These are phyloP conservation scores for Parazoanthus swiftii DNA, from an alignment of 92 coral and sea anemone species.

Conservation along the genomic window DNA sequence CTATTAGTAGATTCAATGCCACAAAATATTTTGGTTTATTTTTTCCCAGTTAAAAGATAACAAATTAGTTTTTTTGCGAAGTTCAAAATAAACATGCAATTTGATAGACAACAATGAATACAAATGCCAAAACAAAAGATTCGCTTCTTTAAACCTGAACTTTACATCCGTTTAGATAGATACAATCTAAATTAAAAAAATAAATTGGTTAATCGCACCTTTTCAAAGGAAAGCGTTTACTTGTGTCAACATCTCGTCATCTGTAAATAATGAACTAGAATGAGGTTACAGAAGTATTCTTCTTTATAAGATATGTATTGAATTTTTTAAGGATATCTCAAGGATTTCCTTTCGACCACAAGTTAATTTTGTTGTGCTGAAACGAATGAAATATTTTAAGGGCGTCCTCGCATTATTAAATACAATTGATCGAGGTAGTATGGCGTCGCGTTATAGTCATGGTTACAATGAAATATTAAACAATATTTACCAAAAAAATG, in stretches of 20 bases:
- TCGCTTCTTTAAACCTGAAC: neutral
- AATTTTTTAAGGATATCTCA: neutral
- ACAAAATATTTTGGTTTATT: no score
- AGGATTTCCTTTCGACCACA: neutral
- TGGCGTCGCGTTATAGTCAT: neutral
- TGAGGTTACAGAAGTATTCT: neutral
- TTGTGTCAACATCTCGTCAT: neutral
- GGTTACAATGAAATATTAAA: neutral
- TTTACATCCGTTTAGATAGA: neutral
- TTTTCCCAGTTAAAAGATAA: neutral
- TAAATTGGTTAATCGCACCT: conserved; percentile 7
- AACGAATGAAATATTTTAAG: neutral
- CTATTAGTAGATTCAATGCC: neutral
- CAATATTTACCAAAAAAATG: conserved; percentile 29
- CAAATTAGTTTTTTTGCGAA: conserved; percentile 8
- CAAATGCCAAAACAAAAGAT: neutral
- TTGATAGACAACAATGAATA: neutral
- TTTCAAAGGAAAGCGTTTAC: neutral
- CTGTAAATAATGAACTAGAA: neutral
- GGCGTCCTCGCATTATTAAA: neutral
- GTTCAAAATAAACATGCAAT: conserved; percentile 14
- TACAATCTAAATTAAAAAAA: neutral
- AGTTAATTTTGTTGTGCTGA: neutral
- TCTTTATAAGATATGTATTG: neutral
- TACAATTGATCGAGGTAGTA: neutral